A percentile compares a stretch with the other conserved stretches of the same genome.
Conservation (phyloP, 1,140 invertebrate genomes). For the Xylocopa sonorina region DNA sequence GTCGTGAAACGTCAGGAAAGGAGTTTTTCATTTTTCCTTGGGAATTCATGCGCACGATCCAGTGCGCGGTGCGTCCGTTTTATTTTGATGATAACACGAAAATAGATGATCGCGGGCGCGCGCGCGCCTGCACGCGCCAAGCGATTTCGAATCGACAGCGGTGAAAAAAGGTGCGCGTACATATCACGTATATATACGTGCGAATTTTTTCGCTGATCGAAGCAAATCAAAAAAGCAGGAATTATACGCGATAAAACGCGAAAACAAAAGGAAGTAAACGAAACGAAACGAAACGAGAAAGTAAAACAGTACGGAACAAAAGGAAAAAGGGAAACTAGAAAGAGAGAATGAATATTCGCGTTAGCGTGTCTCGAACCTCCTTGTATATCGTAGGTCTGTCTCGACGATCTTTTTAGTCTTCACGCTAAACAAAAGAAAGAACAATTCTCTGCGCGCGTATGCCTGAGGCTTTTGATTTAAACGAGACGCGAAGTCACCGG, state of each 20-base stretch:
- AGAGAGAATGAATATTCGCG: constrained; percentile 41
- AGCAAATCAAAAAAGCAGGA: neutral
- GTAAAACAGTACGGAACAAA: neutral
- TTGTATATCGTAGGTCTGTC: constrained; percentile 46
- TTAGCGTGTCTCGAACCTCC: constrained; percentile 64
- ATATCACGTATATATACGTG: too few species aligned
- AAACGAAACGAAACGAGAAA: neutral
- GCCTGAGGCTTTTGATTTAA: constrained; percentile 74
- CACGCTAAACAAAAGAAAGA: constrained; percentile 49
- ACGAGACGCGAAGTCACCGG: constrained; percentile 67
- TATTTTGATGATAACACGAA: constrained; percentile 21
- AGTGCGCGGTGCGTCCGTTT: constrained; percentile 12
- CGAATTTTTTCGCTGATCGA: neutral
- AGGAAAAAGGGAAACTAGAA: constrained; percentile 21
- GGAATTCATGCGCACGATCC: neutral
- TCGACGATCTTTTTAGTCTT: constrained; percentile 40
- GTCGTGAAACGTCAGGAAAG: constrained; percentile 7
- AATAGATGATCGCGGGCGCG: constrained; percentile 17
- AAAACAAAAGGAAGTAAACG: neutral
- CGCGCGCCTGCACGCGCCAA: neutral
- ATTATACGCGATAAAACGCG: neutral
- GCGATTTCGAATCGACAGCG: constrained; percentile 22
- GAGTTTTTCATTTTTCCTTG: constrained; percentile 32
- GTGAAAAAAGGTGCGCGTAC: neutral
- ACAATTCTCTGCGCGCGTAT: constrained; percentile 67